Percentiles rank a stretch among this genome's conserved stretches.
Conservation (phyloP, 2,797 vertebrate species). For the Gallirallus australis region DNA sequence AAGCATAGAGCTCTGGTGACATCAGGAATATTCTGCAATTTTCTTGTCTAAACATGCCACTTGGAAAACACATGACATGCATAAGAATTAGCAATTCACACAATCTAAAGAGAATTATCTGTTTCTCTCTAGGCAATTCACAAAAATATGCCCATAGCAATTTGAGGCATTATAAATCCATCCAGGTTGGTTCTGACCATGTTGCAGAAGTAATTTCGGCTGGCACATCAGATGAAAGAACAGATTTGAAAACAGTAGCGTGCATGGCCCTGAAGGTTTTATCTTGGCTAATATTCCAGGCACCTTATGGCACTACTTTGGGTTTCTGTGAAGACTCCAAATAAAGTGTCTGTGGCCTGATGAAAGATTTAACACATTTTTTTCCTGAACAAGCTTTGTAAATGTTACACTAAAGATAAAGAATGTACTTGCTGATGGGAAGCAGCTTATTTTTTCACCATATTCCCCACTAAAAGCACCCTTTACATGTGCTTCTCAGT, state of each 20-base stretch:
- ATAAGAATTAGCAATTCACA: slow-evolving; percentile 68
- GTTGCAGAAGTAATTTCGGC: slow-evolving; percentile 81
- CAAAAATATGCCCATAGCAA: slow-evolving; percentile 73
- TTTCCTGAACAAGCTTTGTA: slow-evolving; percentile 65
- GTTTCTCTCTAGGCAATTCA: slow-evolving; percentile 71
- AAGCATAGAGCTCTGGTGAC: background rate
- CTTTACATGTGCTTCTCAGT: background rate
- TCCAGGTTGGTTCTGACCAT: slow-evolving; percentile 77
- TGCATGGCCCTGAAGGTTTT: slow-evolving; percentile 76
- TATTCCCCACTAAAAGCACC: background rate
- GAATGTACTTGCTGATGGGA: slow-evolving; percentile 58
- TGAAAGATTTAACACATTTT: slow-evolving; percentile 68
- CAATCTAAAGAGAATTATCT: slow-evolving; percentile 71
- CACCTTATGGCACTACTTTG: slow-evolving; percentile 74
- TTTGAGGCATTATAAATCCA: slow-evolving; percentile 71
- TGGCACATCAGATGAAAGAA: slow-evolving; percentile 79
- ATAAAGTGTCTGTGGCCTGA: slow-evolving; percentile 67
- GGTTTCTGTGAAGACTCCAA: slow-evolving; percentile 62
- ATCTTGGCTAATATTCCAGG: slow-evolving; percentile 77
- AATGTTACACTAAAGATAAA: slow-evolving; percentile 64
- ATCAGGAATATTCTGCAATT: slow-evolving; percentile 64
- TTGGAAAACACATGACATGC: slow-evolving; percentile 66
- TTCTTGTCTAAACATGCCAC: slow-evolving; percentile 68
- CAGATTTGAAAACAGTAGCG: slow-evolving; percentile 82
- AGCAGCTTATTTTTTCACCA: slow-evolving; percentile 60